These are phyloP conservation scores for Sarcophilus harrisii DNA, from an alignment of 2,797 vertebrate species.

Conservation along the genomic window DNA sequence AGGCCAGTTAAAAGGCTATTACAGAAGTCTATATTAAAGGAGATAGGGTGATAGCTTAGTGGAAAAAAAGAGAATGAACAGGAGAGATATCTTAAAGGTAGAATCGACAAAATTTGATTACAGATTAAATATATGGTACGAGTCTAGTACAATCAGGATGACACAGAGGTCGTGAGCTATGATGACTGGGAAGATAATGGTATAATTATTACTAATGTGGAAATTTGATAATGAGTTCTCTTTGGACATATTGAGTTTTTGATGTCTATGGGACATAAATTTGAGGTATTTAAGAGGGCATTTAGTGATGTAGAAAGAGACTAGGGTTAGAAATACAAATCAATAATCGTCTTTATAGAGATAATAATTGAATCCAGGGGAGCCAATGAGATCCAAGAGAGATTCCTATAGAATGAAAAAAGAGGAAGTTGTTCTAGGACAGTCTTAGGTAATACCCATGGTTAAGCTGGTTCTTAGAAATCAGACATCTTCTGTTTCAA, in stretches of 20 bases:
- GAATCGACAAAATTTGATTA: neutral
- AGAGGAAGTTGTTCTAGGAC: neutral
- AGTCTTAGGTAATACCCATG: neutral
- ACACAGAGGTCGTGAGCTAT: neutral
- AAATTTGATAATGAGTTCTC: neutral
- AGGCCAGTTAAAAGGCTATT: neutral
- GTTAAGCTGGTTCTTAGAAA: neutral
- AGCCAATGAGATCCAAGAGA: neutral
- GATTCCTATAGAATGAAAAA: neutral
- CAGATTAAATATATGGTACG: neutral
- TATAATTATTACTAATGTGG: neutral
- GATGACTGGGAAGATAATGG: neutral
- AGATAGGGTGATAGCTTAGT: neutral
- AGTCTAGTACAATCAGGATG: neutral
- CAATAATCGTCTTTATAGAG: neutral
- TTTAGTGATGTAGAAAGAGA: neutral
- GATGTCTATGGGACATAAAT: neutral
- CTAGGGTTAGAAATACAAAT: neutral
- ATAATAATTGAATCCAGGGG: neutral
- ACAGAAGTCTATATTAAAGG: neutral
- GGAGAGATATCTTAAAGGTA: neutral
- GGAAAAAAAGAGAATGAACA: neutral
- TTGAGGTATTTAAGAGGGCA: neutral
- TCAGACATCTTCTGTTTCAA: neutral
- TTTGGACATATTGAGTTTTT: neutral